Conservation (phyloP, 2,113 vertebrate species). For the Lampris incognitus region DNA sequence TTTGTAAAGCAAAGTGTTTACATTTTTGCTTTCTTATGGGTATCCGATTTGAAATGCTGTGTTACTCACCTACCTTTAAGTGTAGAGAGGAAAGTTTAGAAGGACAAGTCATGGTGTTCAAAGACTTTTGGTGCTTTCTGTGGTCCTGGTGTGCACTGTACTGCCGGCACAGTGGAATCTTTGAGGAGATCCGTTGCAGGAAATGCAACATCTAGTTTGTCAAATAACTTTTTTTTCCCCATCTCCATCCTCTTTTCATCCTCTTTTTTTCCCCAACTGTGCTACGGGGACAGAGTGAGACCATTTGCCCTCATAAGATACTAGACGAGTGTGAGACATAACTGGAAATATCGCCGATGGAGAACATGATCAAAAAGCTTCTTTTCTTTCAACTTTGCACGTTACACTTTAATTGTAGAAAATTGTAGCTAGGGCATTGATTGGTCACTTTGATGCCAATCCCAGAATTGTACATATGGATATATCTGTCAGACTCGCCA, state of each 20-base stretch:
- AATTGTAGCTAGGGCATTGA: conserved; percentile 62
- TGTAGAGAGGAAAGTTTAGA: conserved; percentile 52
- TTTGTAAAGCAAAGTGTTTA: conserved; percentile 76
- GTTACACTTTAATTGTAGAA: conserved; percentile 79
- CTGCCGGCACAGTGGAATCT: conserved; percentile 42
- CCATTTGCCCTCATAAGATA: conserved; percentile 22
- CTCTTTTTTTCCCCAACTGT: conserved; percentile 24
- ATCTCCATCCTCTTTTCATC: conserved; percentile 20
- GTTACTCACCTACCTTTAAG: conserved; percentile 53
- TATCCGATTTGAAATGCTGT: conserved; percentile 65
- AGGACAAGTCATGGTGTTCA: conserved; percentile 56
- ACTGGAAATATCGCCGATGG: conserved; percentile 23
- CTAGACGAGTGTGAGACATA: conserved; percentile 16
- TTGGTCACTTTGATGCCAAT: conserved; percentile 48
- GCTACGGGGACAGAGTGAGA: conserved; percentile 6
- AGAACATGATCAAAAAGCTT: conserved; percentile 26
- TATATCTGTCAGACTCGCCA: conserved; percentile 31
- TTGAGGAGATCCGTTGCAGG: conserved; percentile 42
- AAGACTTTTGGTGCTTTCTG: conserved; percentile 62
- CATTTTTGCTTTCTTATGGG: conserved; percentile 65
- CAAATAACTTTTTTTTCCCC: too few species aligned
- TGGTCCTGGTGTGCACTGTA: conserved; percentile 66
- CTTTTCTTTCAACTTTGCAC: conserved; percentile 67
- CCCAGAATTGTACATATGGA: conserved; percentile 65
- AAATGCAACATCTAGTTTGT: conserved; percentile 39